Evolutionary conservation across 2,888 invertebrate species (phyloP), one percentile per base, ranked within the genome.

Genomic region (Nebria salina): DNA sequence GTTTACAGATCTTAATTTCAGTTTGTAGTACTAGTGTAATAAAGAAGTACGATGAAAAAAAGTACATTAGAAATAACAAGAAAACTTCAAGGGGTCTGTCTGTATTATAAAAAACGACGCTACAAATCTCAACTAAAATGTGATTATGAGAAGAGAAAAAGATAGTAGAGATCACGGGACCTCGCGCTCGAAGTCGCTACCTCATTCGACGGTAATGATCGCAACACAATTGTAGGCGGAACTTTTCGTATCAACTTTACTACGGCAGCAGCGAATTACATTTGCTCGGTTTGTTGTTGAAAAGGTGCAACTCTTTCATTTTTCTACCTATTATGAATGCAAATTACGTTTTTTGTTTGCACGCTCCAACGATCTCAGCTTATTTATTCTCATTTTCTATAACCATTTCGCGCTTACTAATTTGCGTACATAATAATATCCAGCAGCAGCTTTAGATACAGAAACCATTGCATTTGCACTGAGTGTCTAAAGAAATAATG

Each of bases 31-130:
- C 75, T 3, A 64, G 41, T 13, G 65, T 34, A 20, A 78, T 78
- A 78, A 78, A 42, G 72, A 78, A 65, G 72, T 75, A 65, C 54
- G 34, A 75, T 68, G 65, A 68, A 79, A 68, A 70, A 74, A 79
- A 79, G 79, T 73, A 79, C 79, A 79, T 79, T 79, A 79, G 75
- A 79, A 79, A 79, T 79, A 79, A 79, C 79, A 79, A 79, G 79
- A 79, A 79, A 79, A 79, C 79, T 79, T 79, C 75, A 79, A 75
- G 79, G 74, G 54, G 54, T 54, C 68, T 68, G 54, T 54, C 68
- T 68, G 79, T 79, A 79, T 79, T 75, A 74, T 73, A 75, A 75
- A 79, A 79, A 79, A 79, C 74, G 65, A 41, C 74, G 78, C 75
- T 68, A 66, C 79, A 79, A 79, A 79, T 79, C 79, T 79, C 79